Percentiles rank a stretch among this genome's conserved stretches.
Conservation (phyloP, 2,797 vertebrate genomes). For the Loris lydekkerianus region DNA sequence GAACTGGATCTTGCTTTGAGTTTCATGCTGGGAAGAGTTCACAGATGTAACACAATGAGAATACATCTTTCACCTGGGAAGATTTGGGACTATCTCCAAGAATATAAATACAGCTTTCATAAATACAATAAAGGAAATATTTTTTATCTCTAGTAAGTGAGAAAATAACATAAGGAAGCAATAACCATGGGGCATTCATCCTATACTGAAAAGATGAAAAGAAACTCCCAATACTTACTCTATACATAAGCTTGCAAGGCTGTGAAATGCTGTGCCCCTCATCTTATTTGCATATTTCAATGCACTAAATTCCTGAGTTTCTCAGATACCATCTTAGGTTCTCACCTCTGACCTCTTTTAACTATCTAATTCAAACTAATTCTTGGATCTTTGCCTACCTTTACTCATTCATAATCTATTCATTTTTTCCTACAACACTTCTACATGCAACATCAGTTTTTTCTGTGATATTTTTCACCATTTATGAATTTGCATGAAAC, state of each 20-base stretch:
- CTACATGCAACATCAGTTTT: not conserved
- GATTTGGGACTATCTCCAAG: not conserved
- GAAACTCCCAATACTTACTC: not conserved
- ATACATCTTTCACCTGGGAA: not conserved
- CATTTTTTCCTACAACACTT: not conserved
- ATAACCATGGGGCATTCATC: not conserved
- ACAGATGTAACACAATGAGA: not conserved
- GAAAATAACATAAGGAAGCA: not conserved
- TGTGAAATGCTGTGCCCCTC: not conserved
- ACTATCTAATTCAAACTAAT: not conserved
- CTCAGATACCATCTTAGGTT: not conserved
- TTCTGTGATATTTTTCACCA: not conserved
- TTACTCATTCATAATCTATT: not conserved
- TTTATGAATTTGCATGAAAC: not conserved
- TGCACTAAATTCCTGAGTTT: not conserved
- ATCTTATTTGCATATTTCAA: not conserved
- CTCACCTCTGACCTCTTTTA: not conserved
- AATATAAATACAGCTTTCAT: not conserved
- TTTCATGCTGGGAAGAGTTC: not conserved
- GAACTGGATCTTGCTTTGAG: not conserved
- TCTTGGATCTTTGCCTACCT: not conserved
- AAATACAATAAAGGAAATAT: slow-evolving; percentile 2
- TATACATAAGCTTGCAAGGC: not conserved
- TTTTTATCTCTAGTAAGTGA: not conserved
- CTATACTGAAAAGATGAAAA: slow-evolving; percentile 33